These are phyloP conservation scores for Mamestra brassicae DNA, from an alignment of 2,888 invertebrate genomes.

Conservation along the genomic window DNA sequence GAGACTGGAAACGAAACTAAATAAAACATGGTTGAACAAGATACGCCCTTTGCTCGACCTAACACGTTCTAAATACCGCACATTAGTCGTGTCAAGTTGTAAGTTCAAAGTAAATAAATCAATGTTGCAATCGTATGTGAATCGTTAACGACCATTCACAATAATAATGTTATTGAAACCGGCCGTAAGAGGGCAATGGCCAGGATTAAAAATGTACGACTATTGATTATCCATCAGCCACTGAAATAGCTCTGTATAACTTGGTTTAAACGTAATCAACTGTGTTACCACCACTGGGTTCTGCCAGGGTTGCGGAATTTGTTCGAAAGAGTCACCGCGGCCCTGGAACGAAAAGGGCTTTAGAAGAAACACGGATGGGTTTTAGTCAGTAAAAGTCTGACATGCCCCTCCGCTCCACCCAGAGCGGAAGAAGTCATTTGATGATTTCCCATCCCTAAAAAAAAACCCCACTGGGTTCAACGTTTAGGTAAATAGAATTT, in stretches of 20 bases:
- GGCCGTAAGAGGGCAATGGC: slow-evolving; percentile 59
- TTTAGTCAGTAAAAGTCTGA: too few relatives aligned
- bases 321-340: too few relatives aligned
- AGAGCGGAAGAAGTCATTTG: too few relatives aligned
- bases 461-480: neutral
- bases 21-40: slow-evolving; percentile 50
- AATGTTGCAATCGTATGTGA: slow-evolving; percentile 21
- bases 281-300: neutral
- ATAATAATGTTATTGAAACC: too few relatives aligned
- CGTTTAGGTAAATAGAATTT: neutral
- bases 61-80: slow-evolving; percentile 44
- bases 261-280: slow-evolving; percentile 30
- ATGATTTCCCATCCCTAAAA: too few relatives aligned
- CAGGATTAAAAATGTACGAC: slow-evolving; percentile 65
- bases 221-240: slow-evolving; percentile 69
- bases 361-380: too few relatives aligned
- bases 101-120: slow-evolving; percentile 39
- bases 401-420: too few relatives aligned
- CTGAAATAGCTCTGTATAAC: slow-evolving; percentile 46
- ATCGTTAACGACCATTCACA: neutral
- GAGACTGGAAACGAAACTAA: slow-evolving; percentile 54
- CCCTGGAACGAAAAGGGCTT: too few relatives aligned
- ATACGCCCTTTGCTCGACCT: slow-evolving; percentile 56
- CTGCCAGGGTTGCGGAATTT: too few relatives aligned
- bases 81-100: slow-evolving; percentile 36